phyloP scores from a whole-genome alignment of 2,888 invertebrate species.

The Leptarthrus brevirostris region DNA sequence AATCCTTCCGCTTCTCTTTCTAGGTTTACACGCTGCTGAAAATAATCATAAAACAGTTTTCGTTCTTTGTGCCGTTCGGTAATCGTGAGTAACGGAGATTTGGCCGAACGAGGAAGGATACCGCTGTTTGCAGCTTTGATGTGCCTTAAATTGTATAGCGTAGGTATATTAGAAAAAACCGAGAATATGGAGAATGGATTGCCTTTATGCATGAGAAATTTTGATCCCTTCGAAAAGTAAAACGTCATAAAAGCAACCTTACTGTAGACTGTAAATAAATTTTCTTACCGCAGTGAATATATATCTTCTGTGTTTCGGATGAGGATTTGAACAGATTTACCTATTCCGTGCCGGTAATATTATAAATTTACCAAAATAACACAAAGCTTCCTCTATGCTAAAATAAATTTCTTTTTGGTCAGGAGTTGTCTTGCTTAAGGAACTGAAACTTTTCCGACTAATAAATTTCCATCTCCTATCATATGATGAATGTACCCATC shows the following conservation, averaged over 20 bases:
- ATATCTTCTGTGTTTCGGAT: too few species aligned
- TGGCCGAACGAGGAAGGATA: background rate
- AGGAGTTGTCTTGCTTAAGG: too few species aligned
- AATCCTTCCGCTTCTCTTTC: conserved; percentile 32
- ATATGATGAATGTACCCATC: too few species aligned
- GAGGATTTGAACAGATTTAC: too few species aligned
- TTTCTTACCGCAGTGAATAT: too few species aligned
- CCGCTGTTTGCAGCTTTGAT: background rate
- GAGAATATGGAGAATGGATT: background rate
- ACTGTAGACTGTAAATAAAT: too few species aligned
- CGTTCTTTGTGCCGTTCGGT: conserved; percentile 5
- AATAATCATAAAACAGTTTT: conserved; percentile 27
- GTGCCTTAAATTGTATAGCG: background rate
- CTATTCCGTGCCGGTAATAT: too few species aligned
- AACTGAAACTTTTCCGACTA: too few species aligned
- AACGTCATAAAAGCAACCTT: background rate
- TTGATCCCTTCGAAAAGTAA: background rate
- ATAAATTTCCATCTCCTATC: too few species aligned
- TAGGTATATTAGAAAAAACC: background rate
- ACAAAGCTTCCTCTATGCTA: too few species aligned
- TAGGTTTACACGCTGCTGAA: conserved; percentile 34
- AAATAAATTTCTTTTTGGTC: too few species aligned
- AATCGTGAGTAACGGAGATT: conserved; percentile 27
- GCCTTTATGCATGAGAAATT: conserved; percentile 11
- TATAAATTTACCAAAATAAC: too few species aligned